phyloP scores from a whole-genome alignment of 2,888 invertebrate genomes.

The Caradrina clavipalpis region DNA sequence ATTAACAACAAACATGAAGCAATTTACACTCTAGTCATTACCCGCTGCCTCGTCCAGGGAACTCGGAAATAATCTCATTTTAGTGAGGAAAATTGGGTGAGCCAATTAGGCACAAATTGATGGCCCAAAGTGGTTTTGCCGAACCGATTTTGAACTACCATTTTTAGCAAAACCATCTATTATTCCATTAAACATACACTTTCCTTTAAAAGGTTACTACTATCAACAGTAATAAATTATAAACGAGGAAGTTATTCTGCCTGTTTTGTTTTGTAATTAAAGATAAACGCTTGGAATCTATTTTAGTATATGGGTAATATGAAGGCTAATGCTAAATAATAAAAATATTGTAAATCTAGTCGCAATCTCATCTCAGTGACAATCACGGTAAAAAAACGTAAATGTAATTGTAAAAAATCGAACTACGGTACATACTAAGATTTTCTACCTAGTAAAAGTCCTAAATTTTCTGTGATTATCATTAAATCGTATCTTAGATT shows the following conservation, averaged over 20 bases:
- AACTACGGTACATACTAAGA: too few species aligned
- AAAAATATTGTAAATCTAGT: too few species aligned
- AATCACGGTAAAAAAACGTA: too few species aligned
- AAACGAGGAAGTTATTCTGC: background rate
- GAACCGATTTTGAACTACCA: constrained; percentile 15
- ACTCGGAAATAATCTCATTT: constrained; percentile 31
- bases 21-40: constrained; percentile 1
- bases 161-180: background rate
- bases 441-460: too few species aligned
- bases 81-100: constrained; percentile 25
- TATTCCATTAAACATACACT: background rate
- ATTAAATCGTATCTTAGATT: too few species aligned
- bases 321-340: too few species aligned
- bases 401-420: too few species aligned
- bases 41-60: background rate
- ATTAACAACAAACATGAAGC: constrained; percentile 6
- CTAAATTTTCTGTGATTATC: too few species aligned
- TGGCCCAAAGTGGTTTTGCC: constrained; percentile 19
- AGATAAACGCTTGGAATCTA: too few species aligned
- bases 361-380: too few species aligned
- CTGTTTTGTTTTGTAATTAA: too few species aligned
- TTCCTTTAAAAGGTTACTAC: background rate
- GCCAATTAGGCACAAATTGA: constrained; percentile 37
- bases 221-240: background rate
- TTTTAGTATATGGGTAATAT: too few species aligned